Evolutionary conservation across 2,888 invertebrate species (phyloP).

Genomic region (Capitulum mitella): DNA sequence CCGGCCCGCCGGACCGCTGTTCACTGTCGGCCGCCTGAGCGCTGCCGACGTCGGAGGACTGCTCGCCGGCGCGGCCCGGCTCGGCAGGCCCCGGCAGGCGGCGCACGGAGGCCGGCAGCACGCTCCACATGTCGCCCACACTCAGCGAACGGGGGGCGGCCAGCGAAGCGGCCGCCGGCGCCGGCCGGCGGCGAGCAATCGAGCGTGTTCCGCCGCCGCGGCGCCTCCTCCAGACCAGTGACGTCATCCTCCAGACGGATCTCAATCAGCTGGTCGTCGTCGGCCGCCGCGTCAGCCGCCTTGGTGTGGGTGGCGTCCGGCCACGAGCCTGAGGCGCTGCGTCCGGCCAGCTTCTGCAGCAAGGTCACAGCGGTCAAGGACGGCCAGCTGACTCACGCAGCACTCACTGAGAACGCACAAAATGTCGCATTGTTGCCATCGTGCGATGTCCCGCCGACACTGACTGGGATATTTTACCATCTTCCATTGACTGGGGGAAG

Average conservation of each 20-base stretch:
- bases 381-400: too few relatives aligned
- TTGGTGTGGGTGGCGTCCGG: background rate
- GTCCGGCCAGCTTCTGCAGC: slow-evolving; percentile 6
- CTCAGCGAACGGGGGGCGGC: background rate
- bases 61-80: background rate
- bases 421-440: too few relatives aligned
- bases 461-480: too few relatives aligned
- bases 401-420: too few relatives aligned
- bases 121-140: slow-evolving; percentile 11
- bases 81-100: too few relatives aligned
- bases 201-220: background rate
- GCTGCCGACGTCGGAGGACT: too few relatives aligned
- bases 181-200: background rate
- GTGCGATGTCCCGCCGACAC: too few relatives aligned
- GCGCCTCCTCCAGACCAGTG: background rate
- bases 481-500: too few relatives aligned
- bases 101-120: background rate
- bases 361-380: too few relatives aligned
- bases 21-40: background rate
- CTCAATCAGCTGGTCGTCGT: slow-evolving; percentile 19
- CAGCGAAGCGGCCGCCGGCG: background rate
- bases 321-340: too few relatives aligned
- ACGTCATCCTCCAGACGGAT: slow-evolving; percentile 7
- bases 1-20: background rate
- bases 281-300: background rate